phyloP scores from a whole-genome alignment of 1,140 invertebrate species.

The Thaumatotibia leucotreta region DNA sequence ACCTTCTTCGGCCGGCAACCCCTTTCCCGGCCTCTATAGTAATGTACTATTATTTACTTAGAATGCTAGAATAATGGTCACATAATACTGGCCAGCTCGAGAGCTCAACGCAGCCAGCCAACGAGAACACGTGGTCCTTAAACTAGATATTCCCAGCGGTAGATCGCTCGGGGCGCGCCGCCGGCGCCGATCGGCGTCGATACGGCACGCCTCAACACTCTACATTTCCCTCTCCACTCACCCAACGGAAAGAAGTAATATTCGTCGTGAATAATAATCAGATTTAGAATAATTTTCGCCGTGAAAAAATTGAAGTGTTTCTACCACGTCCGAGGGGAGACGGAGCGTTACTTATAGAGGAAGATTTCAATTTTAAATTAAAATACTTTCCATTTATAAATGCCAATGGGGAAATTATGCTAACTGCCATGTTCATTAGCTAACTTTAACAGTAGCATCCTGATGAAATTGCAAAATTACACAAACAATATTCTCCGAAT shows the following conservation, averaged over 20 bases:
- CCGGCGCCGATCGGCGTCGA: background rate
- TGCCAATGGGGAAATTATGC: background rate
- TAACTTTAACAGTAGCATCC: background rate
- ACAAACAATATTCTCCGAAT: background rate
- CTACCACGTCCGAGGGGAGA: background rate
- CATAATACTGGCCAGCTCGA: too few relatives aligned
- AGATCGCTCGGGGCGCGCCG: background rate
- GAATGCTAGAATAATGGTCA: too few relatives aligned
- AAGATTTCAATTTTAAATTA: conserved; percentile 9
- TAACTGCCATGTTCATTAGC: background rate
- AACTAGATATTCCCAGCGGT: background rate
- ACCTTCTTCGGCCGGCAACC: too few relatives aligned
- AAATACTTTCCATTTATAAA: background rate
- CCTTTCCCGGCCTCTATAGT: too few relatives aligned
- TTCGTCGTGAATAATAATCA: conserved; percentile 13
- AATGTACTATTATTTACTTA: too few relatives aligned
- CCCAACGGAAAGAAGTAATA: conserved; percentile 12
- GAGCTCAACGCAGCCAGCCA: too few relatives aligned
- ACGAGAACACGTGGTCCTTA: background rate
- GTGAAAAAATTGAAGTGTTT: conserved; percentile 9
- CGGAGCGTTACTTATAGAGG: background rate
- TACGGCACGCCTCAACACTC: conserved; percentile 12
- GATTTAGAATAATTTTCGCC: background rate
- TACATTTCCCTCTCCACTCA: conserved; percentile 8
- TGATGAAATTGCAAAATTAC: background rate